A percentile compares a stretch with the other conserved stretches of the same genome.
Conservation (phyloP, 2,113 vertebrate genomes). For the Erythrocercus mccallii region DNA sequence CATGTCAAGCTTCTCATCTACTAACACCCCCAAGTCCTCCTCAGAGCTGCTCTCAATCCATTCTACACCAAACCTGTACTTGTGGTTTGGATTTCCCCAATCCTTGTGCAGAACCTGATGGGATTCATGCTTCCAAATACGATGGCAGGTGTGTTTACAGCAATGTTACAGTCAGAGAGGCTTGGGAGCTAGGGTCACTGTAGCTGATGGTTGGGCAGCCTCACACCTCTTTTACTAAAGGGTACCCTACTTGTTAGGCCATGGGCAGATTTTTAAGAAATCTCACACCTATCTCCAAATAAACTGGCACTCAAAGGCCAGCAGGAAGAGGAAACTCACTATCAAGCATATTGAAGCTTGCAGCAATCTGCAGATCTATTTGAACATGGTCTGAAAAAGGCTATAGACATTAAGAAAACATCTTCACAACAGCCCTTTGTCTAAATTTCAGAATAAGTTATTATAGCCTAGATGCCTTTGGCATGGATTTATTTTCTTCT, state of each 20-base stretch:
- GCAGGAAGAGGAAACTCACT: background rate
- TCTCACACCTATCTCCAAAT: background rate
- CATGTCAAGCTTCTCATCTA: background rate
- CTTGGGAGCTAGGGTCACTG: background rate
- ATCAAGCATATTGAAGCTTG: background rate
- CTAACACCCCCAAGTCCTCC: background rate
- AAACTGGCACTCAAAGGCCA: background rate
- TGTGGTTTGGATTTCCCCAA: background rate
- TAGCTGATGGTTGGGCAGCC: background rate
- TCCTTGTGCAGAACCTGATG: background rate
- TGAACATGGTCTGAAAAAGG: background rate
- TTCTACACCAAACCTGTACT: rapidly evolving
- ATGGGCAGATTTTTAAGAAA: background rate
- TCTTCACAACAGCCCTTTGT: slow-evolving; percentile 11
- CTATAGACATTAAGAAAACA: slow-evolving; percentile 5
- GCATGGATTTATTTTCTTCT: slow-evolving; percentile 11
- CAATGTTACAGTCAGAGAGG: background rate
- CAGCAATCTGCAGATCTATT: background rate
- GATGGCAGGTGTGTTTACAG: background rate
- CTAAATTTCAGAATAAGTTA: slow-evolving; percentile 50
- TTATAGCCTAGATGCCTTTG: slow-evolving; percentile 4
- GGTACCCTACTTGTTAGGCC: background rate
- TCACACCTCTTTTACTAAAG: background rate
- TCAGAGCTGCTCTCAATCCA: background rate
- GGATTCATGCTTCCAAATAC: background rate